phyloP scores from a whole-genome alignment of 2,113 vertebrate species.

The Silurus glanis region DNA sequence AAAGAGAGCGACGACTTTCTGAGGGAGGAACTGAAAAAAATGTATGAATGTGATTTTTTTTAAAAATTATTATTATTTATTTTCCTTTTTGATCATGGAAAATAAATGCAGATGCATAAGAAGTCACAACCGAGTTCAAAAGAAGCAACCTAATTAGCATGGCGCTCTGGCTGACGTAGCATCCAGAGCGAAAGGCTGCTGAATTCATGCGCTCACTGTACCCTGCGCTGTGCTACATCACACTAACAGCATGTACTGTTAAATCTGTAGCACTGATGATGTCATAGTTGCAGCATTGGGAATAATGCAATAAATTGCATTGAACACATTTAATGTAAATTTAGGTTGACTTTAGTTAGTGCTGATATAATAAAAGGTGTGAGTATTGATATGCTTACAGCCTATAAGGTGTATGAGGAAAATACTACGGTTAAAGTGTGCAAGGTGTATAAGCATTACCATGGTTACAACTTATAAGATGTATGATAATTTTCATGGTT shows the following conservation, averaged over 20 bases:
- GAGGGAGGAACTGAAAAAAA: background rate
- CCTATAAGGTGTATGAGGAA: background rate
- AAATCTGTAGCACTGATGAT: background rate
- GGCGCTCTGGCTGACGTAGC: slow-evolving; percentile 50
- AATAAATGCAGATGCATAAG: slow-evolving; percentile 39
- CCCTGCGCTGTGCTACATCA: background rate
- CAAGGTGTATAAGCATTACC: background rate
- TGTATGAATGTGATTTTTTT: background rate
- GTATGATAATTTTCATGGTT: background rate
- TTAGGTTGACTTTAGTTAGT: background rate
- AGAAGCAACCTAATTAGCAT: slow-evolving; percentile 57
- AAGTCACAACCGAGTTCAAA: slow-evolving; percentile 53
- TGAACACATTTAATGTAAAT: background rate
- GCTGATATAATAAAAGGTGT: background rate
- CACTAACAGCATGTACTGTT: background rate
- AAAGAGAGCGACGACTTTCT: background rate
- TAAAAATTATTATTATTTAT: background rate
- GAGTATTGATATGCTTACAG: background rate
- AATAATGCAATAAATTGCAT: background rate
- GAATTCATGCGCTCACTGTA: background rate
- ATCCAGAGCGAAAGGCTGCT: slow-evolving; percentile 36
- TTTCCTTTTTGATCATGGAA: slow-evolving; percentile 39
- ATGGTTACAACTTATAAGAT: background rate
- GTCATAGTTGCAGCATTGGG: background rate
- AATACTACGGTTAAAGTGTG: background rate